Base-by-base conservation (phyloP, 2,888 invertebrate species). In the Loripinus fragilis region DNA sequence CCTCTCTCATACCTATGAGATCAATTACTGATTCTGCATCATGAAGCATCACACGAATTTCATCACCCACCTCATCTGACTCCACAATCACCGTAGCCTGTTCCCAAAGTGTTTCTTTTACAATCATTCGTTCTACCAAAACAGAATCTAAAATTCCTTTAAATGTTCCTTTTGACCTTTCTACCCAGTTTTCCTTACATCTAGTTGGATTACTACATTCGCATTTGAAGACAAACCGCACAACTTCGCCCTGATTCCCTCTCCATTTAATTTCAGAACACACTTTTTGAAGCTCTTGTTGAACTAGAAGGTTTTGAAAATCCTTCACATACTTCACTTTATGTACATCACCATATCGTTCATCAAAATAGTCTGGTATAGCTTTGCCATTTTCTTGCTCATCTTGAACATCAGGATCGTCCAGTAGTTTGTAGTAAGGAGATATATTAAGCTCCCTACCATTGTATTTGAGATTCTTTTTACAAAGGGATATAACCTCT, bases 1-100 rank as follows among this genome's bases (percentile, higher is more conserved):
- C 45, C 2, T 77, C 66, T 48, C 45, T 38, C 41, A 60, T 28
- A 10, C 77, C 77, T 69, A 69, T 64, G 2, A 65, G n/a, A 10
- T 33, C 33, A 33, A 60, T 33, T 33, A 33, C 33, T 28, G 20
- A 17, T 20, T 17, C 10, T 33, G 17, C 60, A 33, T 60, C 60
- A 28, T 25, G 7, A 3, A 25, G 23, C 28, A n/a, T 1, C 30
- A 60, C 33, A 20, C 12, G 28, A 5, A 20, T 30, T 33, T 17
- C 33, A 33, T 33, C 33, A 2, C 17, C 33, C 2, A 23, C 28
- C 20, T 60, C 60, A 3, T 28, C 60, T 28, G 30, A 60, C 12
- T 60, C 30, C 1, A 60, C 20, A 15, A 25, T 25, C 2, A 7
- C 52, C 2, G 3, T 52, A 23, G 20, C 33, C 20, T 60, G 12